Conservation (phyloP, 2,113 vertebrate species). For the Osmerus eperlanus region DNA sequence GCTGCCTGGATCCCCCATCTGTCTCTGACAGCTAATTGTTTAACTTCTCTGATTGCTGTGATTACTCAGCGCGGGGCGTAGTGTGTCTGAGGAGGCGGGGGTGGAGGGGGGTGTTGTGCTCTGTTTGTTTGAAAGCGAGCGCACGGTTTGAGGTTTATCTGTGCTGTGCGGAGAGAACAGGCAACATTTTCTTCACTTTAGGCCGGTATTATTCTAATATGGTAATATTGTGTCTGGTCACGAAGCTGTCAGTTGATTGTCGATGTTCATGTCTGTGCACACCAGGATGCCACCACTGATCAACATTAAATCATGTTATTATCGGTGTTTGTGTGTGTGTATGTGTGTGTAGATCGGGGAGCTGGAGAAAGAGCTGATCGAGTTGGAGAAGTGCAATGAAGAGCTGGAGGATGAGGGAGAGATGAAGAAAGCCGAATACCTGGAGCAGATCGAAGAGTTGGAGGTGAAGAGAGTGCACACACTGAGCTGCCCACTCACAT, state of each 20-base stretch:
- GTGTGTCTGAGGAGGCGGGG: constrained; percentile 20
- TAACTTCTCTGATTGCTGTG: constrained; percentile 70
- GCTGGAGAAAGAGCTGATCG: constrained; percentile 60
- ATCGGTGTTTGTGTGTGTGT: not conserved
- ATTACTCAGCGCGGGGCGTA: constrained; percentile 57
- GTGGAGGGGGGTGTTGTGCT: constrained; percentile 33
- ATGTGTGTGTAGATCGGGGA: constrained; percentile 52
- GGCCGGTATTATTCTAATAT: not conserved
- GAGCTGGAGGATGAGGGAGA: constrained; percentile 65
- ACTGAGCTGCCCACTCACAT: not conserved
- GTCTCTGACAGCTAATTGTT: constrained; percentile 69
- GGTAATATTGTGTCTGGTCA: not conserved
- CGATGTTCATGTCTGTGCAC: not conserved
- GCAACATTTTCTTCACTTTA: not conserved
- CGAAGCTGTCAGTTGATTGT: not conserved
- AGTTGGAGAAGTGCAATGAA: constrained; percentile 50
- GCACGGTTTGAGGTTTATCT: constrained; percentile 22
- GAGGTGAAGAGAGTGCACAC: constrained; percentile 55
- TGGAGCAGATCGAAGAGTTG: constrained; percentile 61
- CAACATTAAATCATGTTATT: not conserved
- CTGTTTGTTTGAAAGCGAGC: constrained; percentile 33
- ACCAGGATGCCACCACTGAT: no score
- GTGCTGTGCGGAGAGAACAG: not conserved
- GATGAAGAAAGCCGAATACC: constrained; percentile 46
- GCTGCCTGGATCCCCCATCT: constrained; percentile 57